Base-by-base conservation (phyloP, 2,888 invertebrate genomes). In the Lepidocyrtoides sp. region DNA sequence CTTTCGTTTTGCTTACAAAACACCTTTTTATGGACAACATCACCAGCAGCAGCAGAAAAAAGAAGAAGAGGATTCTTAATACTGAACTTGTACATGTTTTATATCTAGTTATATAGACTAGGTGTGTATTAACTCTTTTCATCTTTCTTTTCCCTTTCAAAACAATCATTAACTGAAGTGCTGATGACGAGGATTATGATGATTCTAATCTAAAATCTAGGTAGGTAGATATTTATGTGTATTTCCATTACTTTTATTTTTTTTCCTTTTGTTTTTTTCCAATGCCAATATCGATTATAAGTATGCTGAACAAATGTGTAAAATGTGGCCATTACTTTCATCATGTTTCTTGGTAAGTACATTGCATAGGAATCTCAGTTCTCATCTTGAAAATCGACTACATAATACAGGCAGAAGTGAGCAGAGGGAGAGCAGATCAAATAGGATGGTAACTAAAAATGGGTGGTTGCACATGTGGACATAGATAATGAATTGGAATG, bases 1-100 rank as follows among this genome's bases (percentile, higher is more conserved):
- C 75, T n/a, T 60, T 79, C 44, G 75, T 60, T 83, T 83, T 83
- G 89, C 89, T 89, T 89, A 89, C 89, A 82, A 89, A 89, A 89
- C 75, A 89, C 83, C 89, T 83, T 72, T 83, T 83, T 82, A 81
- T 41, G 63, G 36, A 48, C 32, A 54, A 48, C 44, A 7, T 29
- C 44, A 44, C 2, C n/a, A 26, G 32, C 14, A 36, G 20, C 20
- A 66, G 23, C 4, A 26, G 7, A 26, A 26, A 10, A 17, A 23
- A 26, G 10, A 29, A 54, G 44, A 36, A 69, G 20, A 32, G 14
- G 10, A 8, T 23, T 26, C 17, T 36, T 23, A 7, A 17, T 48
- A 41, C n/a, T n/a, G 20, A 57, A 69, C 41, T 44, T 48, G 72
- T 3, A 44, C 26, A 75, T n/a, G n/a, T n/a, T n/a, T n/a, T n/a